Evolutionary conservation across 2,888 invertebrate species (phyloP), one percentile per base, ranked within the genome.

Genomic region (Aspidiotus rigidus): DNA sequence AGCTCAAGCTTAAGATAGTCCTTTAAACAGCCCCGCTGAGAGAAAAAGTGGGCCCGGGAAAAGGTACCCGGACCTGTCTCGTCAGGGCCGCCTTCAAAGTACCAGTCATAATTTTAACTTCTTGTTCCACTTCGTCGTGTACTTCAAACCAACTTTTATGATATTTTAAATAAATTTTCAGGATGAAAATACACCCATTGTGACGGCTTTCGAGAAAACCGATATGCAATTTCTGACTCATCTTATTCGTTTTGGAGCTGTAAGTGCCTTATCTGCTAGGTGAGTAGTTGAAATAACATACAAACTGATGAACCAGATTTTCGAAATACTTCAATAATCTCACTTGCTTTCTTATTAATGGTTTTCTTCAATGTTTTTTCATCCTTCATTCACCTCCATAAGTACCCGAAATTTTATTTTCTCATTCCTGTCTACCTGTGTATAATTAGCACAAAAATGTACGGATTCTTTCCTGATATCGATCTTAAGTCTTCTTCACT

Each of bases 161-260:
- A n/a, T n/a, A n/a, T n/a, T 42, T 42, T 7, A n/a, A 13, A 39
- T 49, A 15, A n/a, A 62, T 8, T 75, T 79, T 42, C 78, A 93
- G 86, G 85, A 93, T 77, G 81, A 83, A 0, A 83, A 89, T 73
- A 94, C 95, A 0, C 93, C 95, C 0, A 87, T 97, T 76, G 93
- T 95, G 0, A 83, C 86, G 75, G 92, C 89, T 1, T 96, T 94
- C 78, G 84, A 86, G 0, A 77, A 84, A 75, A 83, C 89, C 3
- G 89, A 87, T 0, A 86, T 91, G 86, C 82, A 84, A 0, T 81
- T 84, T 2, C 85, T 95, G 70, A 89, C 88, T 77, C 93, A 92
- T 87, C 86, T 96, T 62, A 94, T 97, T 1, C 89, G 93, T 0
- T 81, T 91, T 63, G 96, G 96, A 1, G 95, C 96, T 1, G 83